Base-by-base conservation (phyloP, 2,113 vertebrate species). In the Eublepharis macularius region DNA sequence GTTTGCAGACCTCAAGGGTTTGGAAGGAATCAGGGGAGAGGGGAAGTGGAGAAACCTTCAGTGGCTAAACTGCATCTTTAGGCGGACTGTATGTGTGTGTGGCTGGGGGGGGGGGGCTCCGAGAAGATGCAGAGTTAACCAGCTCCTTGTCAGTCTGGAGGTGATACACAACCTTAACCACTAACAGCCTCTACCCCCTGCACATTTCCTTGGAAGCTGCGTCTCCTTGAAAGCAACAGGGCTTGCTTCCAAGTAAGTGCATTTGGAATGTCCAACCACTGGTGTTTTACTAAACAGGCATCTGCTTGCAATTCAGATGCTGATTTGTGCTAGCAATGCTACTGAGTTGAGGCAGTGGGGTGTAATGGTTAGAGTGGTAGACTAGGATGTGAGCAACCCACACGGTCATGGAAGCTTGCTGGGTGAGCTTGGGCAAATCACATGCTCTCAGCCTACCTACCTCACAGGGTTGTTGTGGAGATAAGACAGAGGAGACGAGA, bases 21-120 rank as follows among this genome's bases (percentile, higher is more conserved):
- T 84, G n/a, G 57, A 60, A n/a, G 10, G 69, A 75, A 45, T 1
- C 11, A 57, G 32, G 2, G 0, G 0, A n/a, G 6, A 69, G 75
- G 29, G 89, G 70, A 36, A 70, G n/a, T 4, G n/a, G 26, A 3
- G 73, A 82, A 11, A 24, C 78, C 14, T 78, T 76, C n/a, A 4
- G 29, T 14, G 4, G 0, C n/a, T n/a, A 69, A 78, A 1, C 80
- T 13, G 0, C 0, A 0, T 1, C 1, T 39, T 76, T 45, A 2
- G 2, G 11, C 66, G 12, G 45, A 24, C 0, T 21, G n/a, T 13
- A n/a, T n/a, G n/a, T 74, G 21, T 51, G 34, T 19, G 81, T 76
- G 47, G 54, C 63, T 6, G 6, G 69, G 17, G 57, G 32, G 14
- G 79, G 79, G 47, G 63, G 70, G 24, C 26, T 76, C 45, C 43